Evolutionary conservation across 92 coral and sea anemone species (phyloP), one percentile per base, ranked within the genome.

Genomic region (Porites lobata): DNA sequence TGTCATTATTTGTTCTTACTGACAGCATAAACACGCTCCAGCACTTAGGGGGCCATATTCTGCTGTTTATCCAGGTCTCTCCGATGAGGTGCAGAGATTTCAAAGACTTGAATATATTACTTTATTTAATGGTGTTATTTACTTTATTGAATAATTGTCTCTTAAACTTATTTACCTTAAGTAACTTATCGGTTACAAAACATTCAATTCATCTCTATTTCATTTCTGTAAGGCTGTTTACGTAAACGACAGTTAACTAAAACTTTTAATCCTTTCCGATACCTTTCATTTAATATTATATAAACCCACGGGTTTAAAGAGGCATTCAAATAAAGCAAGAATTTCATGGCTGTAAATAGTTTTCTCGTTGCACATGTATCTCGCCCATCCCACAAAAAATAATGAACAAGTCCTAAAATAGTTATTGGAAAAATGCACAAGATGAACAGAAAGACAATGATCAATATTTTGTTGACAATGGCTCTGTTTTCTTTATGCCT

Each of bases 291-390:
- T 53, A 76, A 59, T 18, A 20, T 13, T 18, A 76, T 32, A 19
- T 76, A 76, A 10, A 53, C 43, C 12, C 80, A 76, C 2, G 80
- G 80, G 54, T 76, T 76, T 76, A 76, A 14, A 14, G 80, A 76
- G 0, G 80, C 66, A 10, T 76, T 76, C 1, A 50, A 76, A 29
- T 53, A 76, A 24, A 76, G 21, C 14, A 76, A 1, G 64, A 53
- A 75, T 50, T 50, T 75, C 20, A 13, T n/a, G 12, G 38, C 79
- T 19, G 13, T 13, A 75, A 75, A 75, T 75, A 75, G 19, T 56
- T 75, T 50, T 11, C 50, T 12, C 59, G 17, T 20, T 19, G 19
- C 62, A 18, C 65, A 76, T 6, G 80, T 7, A 1, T 9, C 1
- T 11, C 10, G 0, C 47, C 65, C 6, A 18, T 59, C 80, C 64